Evolutionary conservation across 2,797 vertebrate species (phyloP).

Genomic region (Notolepis coatsorum): DNA sequence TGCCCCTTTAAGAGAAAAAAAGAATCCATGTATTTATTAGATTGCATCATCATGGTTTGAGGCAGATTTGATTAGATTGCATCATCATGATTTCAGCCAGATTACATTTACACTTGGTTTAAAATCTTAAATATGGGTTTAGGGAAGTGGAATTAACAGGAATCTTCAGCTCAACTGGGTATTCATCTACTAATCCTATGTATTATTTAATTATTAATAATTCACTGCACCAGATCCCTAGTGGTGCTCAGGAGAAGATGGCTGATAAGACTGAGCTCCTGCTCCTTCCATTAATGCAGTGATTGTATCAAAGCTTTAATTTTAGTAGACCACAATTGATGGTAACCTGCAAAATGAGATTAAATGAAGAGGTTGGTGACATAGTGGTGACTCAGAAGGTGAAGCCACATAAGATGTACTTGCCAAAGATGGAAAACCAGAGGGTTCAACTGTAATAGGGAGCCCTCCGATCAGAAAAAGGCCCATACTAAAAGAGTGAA

Average conservation of each 20-base stretch:
- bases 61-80: background rate
- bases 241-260: conserved; percentile 1
- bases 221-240: conserved; percentile 7
- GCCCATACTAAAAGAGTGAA: too few relatives aligned
- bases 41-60: conserved; percentile 7
- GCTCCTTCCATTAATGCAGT: too few relatives aligned
- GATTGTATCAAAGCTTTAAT: too few relatives aligned
- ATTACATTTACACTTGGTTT: conserved; percentile 38
- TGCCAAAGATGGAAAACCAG: too few relatives aligned
- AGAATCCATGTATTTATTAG: conserved; percentile 11
- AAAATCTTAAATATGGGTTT: conserved; percentile 40
- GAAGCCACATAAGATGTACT: too few relatives aligned
- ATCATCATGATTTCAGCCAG: conserved; percentile 14
- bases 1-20: background rate
- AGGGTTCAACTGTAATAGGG: too few relatives aligned
- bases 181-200: conserved; percentile 40
- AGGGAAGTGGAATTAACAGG: conserved; percentile 25
- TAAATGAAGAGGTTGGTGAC: too few relatives aligned
- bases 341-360: too few relatives aligned
- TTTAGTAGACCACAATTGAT: too few relatives aligned
- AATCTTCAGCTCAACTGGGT: conserved; percentile 24
- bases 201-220: conserved; percentile 40
- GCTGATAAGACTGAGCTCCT: background rate
- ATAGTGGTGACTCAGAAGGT: too few relatives aligned
- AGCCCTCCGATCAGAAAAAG: too few relatives aligned